Evolutionary conservation across 2,797 vertebrate genomes (phyloP).

Genomic region (Caiman crocodilus): DNA sequence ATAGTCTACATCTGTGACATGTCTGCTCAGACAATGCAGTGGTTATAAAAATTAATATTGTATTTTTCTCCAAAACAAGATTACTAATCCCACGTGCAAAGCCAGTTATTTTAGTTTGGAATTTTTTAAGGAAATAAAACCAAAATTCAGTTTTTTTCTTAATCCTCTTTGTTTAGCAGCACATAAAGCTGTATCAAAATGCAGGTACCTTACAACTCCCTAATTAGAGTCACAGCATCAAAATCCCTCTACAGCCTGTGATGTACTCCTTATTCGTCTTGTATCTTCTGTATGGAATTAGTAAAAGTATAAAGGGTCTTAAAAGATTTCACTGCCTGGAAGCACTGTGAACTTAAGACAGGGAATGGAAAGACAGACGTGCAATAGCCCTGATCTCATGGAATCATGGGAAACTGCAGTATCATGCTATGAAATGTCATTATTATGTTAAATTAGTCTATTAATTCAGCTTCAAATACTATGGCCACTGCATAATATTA

Average conservation of each 20-base stretch:
- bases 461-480: slow-evolving; percentile 62
- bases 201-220: not conserved
- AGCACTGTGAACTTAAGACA: not conserved
- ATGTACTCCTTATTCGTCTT: rapidly evolving
- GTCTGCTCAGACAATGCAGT: not conserved
- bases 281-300: rapidly evolving
- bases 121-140: not conserved
- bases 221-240: not conserved
- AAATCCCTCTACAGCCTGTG: not conserved
- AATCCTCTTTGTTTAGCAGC: not conserved
- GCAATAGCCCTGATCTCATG: not conserved
- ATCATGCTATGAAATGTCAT: slow-evolving; percentile 46
- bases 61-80: not conserved
- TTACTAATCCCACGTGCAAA: not conserved
- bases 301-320: rapidly evolving
- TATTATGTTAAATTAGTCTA: slow-evolving; percentile 65
- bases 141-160: not conserved
- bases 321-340: not conserved
- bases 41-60: not conserved
- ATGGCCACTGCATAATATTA: slow-evolving; percentile 56
- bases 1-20: not conserved
- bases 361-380: not conserved
- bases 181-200: not conserved
- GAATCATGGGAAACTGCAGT: slow-evolving; percentile 39
- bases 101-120: not conserved